These are phyloP conservation scores for Siderastrea radians DNA, from an alignment of 92 coral and sea anemone species.

Conservation along the genomic window DNA sequence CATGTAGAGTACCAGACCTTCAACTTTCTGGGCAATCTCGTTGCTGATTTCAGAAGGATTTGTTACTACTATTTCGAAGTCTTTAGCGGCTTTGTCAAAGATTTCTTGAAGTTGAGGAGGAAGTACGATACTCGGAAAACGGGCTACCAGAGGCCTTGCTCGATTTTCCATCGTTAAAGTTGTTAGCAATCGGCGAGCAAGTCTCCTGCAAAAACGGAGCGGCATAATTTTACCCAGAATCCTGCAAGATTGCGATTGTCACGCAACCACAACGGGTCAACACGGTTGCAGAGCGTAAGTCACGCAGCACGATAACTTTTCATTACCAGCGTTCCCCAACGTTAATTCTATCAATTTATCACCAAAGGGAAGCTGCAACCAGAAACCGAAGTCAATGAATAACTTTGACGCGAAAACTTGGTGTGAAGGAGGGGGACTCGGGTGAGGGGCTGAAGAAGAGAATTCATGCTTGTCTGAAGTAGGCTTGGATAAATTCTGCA, in stretches of 20 bases:
- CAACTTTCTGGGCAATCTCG: background rate
- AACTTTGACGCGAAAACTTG: too few relatives aligned
- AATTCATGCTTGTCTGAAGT: too few relatives aligned
- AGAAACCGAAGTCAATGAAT: too few relatives aligned
- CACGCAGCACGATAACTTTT: too few relatives aligned
- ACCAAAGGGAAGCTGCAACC: too few relatives aligned
- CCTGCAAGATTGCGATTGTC: background rate
- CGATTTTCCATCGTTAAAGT: background rate
- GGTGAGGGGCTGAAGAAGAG: too few relatives aligned
- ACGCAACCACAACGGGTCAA: background rate
- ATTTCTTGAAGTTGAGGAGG: constrained; percentile 23
- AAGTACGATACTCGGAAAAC: constrained; percentile 14
- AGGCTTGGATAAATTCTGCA: too few relatives aligned
- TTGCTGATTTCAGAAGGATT: background rate
- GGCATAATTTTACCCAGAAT: background rate
- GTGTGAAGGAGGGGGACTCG: too few relatives aligned
- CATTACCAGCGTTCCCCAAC: too few relatives aligned
- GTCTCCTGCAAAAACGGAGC: background rate
- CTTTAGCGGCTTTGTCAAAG: background rate
- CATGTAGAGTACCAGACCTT: constrained; percentile 7
- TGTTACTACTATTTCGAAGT: background rate
- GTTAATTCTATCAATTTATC: too few relatives aligned
- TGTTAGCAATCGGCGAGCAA: background rate
- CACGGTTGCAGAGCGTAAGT: too few relatives aligned
- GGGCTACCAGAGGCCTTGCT: constrained; percentile 16